Evolutionary conservation across 2,113 vertebrate species (phyloP).

Genomic region (Pedionomus torquatus): DNA sequence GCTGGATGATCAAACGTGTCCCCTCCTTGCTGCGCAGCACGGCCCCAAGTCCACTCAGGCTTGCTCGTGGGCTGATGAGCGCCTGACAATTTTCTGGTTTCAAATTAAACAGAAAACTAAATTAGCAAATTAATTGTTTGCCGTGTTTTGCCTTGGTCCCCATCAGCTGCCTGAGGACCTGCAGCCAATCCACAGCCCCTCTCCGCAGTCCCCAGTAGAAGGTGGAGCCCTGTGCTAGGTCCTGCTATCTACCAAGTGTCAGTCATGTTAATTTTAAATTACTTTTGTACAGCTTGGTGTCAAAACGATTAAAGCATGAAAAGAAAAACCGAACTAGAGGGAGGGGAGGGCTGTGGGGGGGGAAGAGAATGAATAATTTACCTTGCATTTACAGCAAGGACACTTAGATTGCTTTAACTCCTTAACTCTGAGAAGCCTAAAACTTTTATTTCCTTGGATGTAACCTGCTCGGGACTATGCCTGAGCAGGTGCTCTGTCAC

Average conservation of each 20-base stretch:
- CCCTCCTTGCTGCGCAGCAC: constrained; percentile 10
- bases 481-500: not conserved
- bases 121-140: constrained; percentile 94
- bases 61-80: constrained; percentile 50
- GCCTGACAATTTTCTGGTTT: constrained; percentile 90
- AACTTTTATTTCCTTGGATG: not conserved
- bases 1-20: not conserved
- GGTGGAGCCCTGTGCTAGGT: constrained; percentile 68
- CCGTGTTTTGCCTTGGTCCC: constrained; percentile 81
- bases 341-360: constrained; percentile 22
- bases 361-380: constrained; percentile 67
- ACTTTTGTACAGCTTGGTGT: constrained; percentile 89
- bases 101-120: constrained; percentile 92
- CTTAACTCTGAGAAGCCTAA: not conserved
- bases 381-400: constrained; percentile 72
- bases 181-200: constrained; percentile 74
- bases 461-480: not conserved
- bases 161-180: constrained; percentile 80
- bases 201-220: constrained; percentile 43
- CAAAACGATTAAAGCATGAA: constrained; percentile 91
- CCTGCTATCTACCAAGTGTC: constrained; percentile 82
- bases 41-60: constrained; percentile 45
- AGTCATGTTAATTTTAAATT: constrained; percentile 97
- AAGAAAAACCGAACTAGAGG: constrained; percentile 72
- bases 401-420: constrained; percentile 31